A percentile compares a stretch with the other conserved stretches of the same genome.
Evolutionary conservation across 2,113 vertebrate genomes (phyloP).

Genomic region (Hypanus sabinus): DNA sequence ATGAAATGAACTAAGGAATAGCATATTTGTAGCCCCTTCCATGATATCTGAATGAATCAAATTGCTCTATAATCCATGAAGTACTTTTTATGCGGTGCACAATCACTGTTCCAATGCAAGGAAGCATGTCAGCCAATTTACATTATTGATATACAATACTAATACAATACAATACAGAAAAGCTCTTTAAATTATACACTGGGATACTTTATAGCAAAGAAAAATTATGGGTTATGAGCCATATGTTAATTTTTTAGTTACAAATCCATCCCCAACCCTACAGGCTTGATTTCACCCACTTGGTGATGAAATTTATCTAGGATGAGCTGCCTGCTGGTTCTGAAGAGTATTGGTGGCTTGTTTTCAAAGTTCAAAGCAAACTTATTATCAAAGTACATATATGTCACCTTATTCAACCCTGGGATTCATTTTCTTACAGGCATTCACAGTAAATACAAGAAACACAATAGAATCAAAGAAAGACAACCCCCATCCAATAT

Average conservation of each 20-base stretch:
- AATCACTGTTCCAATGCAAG: background rate
- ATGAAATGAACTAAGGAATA: background rate
- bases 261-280: background rate
- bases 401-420: too few relatives aligned
- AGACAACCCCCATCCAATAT: too few relatives aligned
- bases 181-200: background rate
- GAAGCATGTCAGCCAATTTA: background rate
- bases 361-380: too few relatives aligned
- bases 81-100: background rate
- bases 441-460: too few relatives aligned
- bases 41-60: background rate
- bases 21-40: background rate
- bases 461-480: too few relatives aligned
- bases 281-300: background rate
- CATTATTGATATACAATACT: too few relatives aligned
- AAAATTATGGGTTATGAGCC: background rate
- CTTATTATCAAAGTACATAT: too few relatives aligned
- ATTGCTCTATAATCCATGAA: background rate
- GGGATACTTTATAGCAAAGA: background rate
- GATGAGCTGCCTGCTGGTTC: too few relatives aligned
- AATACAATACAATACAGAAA: background rate
- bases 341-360: too few relatives aligned
- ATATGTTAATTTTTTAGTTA: background rate
- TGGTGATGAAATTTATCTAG: background rate
- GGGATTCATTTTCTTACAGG: too few relatives aligned